phyloP scores from a whole-genome alignment of 2,113 vertebrate species.

The Thunnus thynnus region DNA sequence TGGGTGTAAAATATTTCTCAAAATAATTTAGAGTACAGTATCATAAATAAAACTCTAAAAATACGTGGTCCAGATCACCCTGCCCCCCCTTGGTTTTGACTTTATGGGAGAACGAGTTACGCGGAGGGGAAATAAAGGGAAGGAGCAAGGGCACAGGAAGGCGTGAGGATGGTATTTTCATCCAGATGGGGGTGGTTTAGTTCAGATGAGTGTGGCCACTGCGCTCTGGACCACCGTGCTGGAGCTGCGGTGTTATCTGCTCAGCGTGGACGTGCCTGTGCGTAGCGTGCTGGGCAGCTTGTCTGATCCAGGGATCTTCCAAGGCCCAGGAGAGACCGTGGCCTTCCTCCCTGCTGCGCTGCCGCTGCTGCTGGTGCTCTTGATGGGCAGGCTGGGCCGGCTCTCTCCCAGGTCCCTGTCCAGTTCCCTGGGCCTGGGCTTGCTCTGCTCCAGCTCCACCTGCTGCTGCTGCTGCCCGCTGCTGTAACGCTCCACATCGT shows the following conservation, averaged over 20 bases:
- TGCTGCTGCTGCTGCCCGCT: conserved; percentile 60
- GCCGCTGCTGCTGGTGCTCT: conserved; percentile 81
- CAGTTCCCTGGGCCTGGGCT: conserved; percentile 83
- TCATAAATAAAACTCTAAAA: conserved; percentile 89
- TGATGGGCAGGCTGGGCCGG: conserved; percentile 83
- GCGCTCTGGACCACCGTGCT: neutral
- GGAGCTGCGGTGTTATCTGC: conserved; percentile 87
- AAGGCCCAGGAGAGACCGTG: conserved; percentile 94
- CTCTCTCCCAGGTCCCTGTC: conserved; percentile 83
- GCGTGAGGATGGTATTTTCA: conserved; percentile 22
- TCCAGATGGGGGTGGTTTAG: conserved; percentile 22
- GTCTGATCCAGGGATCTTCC: conserved; percentile 97
- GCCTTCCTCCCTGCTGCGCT: conserved; percentile 87
- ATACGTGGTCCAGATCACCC: conserved; percentile 62
- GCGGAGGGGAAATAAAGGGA: neutral
- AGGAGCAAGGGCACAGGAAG: conserved; percentile 26
- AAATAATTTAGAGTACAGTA: conserved; percentile 96
- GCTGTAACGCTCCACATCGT: conserved; percentile 74
- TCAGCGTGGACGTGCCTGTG: conserved; percentile 91
- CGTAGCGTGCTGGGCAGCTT: conserved; percentile 92
- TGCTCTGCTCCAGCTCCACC: conserved; percentile 83
- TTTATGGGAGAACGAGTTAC: conserved; percentile 7
- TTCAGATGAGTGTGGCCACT: conserved; percentile 33
- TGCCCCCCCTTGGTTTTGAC: conserved; percentile 37
- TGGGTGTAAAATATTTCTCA: conserved; percentile 89